Evolutionary conservation across 2,113 vertebrate species (phyloP).

Genomic region (Oryzias woworae): DNA sequence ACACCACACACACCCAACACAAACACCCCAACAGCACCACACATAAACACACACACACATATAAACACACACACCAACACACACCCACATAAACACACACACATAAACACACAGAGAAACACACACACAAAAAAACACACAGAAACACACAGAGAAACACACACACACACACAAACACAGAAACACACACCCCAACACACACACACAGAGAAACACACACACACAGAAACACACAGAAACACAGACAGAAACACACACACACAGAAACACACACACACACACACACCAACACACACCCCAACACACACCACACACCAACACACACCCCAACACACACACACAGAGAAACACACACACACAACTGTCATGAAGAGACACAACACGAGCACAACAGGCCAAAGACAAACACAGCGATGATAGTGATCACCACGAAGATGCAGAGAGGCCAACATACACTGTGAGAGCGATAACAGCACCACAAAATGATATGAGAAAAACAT

Average conservation of each 20-base stretch:
- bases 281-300: background rate
- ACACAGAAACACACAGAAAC: no score
- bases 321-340: background rate
- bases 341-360: background rate
- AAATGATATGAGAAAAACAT: background rate
- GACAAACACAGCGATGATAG: background rate
- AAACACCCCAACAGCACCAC: no score
- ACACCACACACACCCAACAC: background rate
- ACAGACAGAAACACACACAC: background rate
- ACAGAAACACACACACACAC: background rate
- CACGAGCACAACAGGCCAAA: background rate
- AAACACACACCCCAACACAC: no score
- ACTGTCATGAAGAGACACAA: background rate
- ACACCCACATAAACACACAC: no score
- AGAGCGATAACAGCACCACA: background rate
- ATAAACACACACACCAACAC: no score
- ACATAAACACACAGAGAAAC: no score
- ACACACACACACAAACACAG: slow-evolving; percentile 3
- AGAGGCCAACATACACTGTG: background rate
- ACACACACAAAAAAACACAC: background rate
- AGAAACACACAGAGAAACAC: background rate
- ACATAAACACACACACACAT: no score
- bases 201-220: no score
- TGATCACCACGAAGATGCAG: background rate
- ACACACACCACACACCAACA: background rate